Percentiles rank a stretch among this genome's conserved stretches.
Evolutionary conservation across 2,113 vertebrate genomes (phyloP).

Genomic region (Pelodiscus sinensis): DNA sequence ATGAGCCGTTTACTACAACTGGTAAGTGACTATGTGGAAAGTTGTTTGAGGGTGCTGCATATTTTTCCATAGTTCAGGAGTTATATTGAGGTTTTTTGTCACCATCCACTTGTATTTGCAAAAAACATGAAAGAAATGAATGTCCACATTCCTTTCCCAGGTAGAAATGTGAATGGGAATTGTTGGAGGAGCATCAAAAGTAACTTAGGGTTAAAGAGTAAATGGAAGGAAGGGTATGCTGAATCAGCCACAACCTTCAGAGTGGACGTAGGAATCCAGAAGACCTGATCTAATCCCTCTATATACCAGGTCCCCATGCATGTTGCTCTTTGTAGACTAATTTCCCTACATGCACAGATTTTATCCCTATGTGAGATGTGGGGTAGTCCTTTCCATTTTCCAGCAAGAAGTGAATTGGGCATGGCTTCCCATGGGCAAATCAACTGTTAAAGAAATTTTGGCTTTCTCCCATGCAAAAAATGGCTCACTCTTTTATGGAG

Average conservation of each 20-base stretch:
- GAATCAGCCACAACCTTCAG: background rate
- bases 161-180: background rate
- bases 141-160: background rate
- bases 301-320: accelerated
- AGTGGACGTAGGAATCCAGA: background rate
- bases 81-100: background rate
- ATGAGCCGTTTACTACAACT: background rate
- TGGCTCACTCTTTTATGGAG: background rate
- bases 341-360: no score
- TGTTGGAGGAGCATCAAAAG: accelerated
- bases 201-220: background rate
- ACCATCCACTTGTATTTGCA: background rate
- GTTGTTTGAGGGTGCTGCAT: background rate
- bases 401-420: background rate
- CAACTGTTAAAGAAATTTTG: background rate
- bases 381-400: background rate
- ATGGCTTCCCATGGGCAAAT: accelerated
- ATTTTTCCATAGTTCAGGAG: background rate
- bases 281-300: accelerated
- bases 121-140: background rate
- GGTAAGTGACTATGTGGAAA: background rate
- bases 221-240: background rate
- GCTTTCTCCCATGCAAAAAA: background rate
- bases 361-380: background rate
- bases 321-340: background rate